Base-by-base conservation (phyloP, 2,888 invertebrate genomes). In the Drosophila hamatofila region DNA sequence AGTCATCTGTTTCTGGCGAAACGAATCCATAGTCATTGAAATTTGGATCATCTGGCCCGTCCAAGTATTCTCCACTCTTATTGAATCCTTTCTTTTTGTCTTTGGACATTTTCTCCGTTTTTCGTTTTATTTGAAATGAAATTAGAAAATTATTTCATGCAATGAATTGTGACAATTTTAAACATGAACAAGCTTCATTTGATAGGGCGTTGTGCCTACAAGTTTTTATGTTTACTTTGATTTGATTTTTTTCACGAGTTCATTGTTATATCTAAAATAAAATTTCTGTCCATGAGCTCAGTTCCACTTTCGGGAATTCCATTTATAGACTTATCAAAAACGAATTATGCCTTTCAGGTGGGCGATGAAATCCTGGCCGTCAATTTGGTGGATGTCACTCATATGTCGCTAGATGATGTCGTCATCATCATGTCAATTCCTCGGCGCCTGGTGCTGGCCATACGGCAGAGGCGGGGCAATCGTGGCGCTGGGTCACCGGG, bases 351-450 rank as follows among this genome's bases (percentile, higher is more conserved):
- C 7, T 21, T 58, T 1, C 57, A 96, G 95, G 98, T 99, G 57
- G 99, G 99, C 51, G 99, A 99, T 93, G 99, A 99, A 94, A 99
- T 99, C 91, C 94, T 99, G 86, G 98, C 98, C 41, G 99, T 99
- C 67, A 99, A 99, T 93, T 94, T 98, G 91, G 99, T 99, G 81
- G 98, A 99, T 93, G 99, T 99, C 82, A 97, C 98, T 78, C 96
- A 97, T 90, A 99, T 99, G 98, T 98, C 98, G 81, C 94, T 99
- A 90, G 99, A 99, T 93, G 99, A 99, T 93, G 99, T 99, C 77
- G 99, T 99, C 83, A 98, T 99, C 91, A 98, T 99, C 90, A 99
- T 99, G 98, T 98, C 98, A 91, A 99, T 99, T 94, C 99, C 99
- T 8, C 95, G 98, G 91, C 95, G 99, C 85, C 94, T 99, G 91